These are phyloP conservation scores for Brachionus calyciflorus DNA, from an alignment of 1,140 invertebrate species.

Conservation along the genomic window DNA sequence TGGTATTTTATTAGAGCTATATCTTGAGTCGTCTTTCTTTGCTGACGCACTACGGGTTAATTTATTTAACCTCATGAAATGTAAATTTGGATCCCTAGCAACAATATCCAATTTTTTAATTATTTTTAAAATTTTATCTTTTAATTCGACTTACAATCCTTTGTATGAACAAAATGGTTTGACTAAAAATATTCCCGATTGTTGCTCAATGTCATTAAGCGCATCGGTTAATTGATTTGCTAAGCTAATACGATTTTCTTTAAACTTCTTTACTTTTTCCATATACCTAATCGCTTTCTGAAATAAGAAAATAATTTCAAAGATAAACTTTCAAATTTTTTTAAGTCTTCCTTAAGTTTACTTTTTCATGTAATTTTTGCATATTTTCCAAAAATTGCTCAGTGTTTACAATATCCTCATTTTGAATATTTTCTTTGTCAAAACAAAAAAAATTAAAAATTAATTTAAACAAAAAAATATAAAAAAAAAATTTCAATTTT, in stretches of 20 bases:
- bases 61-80: slow-evolving; percentile 19
- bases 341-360: background rate
- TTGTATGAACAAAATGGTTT: slow-evolving; percentile 60
- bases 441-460: background rate
- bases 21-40: background rate
- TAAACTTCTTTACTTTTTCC: slow-evolving; percentile 55
- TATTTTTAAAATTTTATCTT: background rate
- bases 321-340: background rate
- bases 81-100: background rate
- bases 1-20: background rate
- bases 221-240: slow-evolving; percentile 56
- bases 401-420: slow-evolving; percentile 1
- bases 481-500: slow-evolving; percentile 8
- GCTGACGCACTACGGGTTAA: background rate
- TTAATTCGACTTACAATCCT: slow-evolving; percentile 51
- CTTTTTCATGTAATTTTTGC: slow-evolving; percentile 2
- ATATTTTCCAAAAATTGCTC: background rate
- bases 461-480: slow-evolving; percentile 1
- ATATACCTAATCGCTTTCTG: slow-evolving; percentile 55
- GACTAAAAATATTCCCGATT: slow-evolving; percentile 60
- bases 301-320: slow-evolving; percentile 45
- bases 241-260: slow-evolving; percentile 51
- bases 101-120: background rate
- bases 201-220: slow-evolving; percentile 55
- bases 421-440: slow-evolving; percentile 18